Evolutionary conservation across 2,888 invertebrate genomes (phyloP), one percentile per base, ranked within the genome.

Genomic region (Diadromus collaris): DNA sequence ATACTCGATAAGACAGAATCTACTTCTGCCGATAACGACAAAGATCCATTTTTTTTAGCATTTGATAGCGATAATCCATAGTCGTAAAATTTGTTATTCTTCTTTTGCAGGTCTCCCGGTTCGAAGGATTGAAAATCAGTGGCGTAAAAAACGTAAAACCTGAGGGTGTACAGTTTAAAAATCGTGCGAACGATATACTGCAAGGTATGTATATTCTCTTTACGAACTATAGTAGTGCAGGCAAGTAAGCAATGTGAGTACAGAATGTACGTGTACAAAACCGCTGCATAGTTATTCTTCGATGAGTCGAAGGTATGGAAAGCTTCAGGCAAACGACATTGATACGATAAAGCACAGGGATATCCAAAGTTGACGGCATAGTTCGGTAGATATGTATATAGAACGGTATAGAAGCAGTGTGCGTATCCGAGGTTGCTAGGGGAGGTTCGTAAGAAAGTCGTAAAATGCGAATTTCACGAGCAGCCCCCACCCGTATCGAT

Each of bases 401-500:
- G 34, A 16, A 51, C n/a, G 46, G n/a, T 46, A 13, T 29, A 21
- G 48, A 48, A 48, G 6, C 6, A 9, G 19, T 6, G 21, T 10
- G 48, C 7, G 48, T 6, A 48, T 48, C 48, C 48, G 48, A 67
- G 24, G 65, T 51, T 32, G 51, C 48, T 16, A 16, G 13, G 41
- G 46, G 21, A 32, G 46, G 64, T 65, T 32, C 21, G 46, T 69
- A 32, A 60, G 60, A 60, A 60, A 48, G 48, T 70, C 70, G 60
- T 70, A 70, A 70, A 70, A 48, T 60, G 48, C 60, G 60, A 61
- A 70, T 70, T 70, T 70, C 48, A 70, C 58, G 70, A 70, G 60
- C 60, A 60, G 60, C 27, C 56, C 44, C 58, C 38, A 29, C 24
- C 60, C 48, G 60, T 70, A 60, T 70, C 70, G 70, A 70, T 61